Base-by-base conservation (phyloP, 2,113 vertebrate species). In the Stigmatopora nigra region DNA sequence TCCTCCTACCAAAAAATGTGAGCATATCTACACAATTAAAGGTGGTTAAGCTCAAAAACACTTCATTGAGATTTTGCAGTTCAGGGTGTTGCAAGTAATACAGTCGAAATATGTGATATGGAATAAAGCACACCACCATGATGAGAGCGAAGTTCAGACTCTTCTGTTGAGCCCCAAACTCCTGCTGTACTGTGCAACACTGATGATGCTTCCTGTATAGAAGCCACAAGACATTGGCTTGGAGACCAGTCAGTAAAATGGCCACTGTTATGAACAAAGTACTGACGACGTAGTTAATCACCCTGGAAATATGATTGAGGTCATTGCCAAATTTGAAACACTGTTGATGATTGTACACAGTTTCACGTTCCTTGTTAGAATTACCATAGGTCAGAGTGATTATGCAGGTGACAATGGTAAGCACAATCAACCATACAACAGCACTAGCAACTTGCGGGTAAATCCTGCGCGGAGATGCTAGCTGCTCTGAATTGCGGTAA, bases 111-210 rank as follows among this genome's bases (percentile, higher is more conserved):
- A 92, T 46, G 31, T 94, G 93, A 73, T 95, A 94, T 7, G 95
- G 95, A 45, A 93, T 82, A 61, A 95, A 93, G 71, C 92, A 95
- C 59, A 87, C 58, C 20, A 95, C 71, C 72, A 96, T 92, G 67
- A 98, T 74, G 0, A 92, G 84, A 15, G 93, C 88, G 61, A 98
- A 95, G 76, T 88, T 86, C 35, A 96, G 15, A 49, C 92, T 95
- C 81, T 95, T 96, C 62, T 92, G 48, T 53, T 97, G 94, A 20
- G 91, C 92, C 88, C 91, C 92, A 57, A 96, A 95, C 14, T 95
- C 93, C 74, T 95, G 94, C 72, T 95, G 90, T 17, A 81, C 87
- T 3, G 82, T 83, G 2, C 88, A 73, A 5, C 82, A 81, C 0
- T 70, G 44, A 0, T 70, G 81, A 5, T 93, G 63, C 59, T 82